Percentiles rank a stretch among this genome's conserved stretches.
Conservation (phyloP, 2,888 invertebrate genomes). For the Orgyia antiqua region DNA sequence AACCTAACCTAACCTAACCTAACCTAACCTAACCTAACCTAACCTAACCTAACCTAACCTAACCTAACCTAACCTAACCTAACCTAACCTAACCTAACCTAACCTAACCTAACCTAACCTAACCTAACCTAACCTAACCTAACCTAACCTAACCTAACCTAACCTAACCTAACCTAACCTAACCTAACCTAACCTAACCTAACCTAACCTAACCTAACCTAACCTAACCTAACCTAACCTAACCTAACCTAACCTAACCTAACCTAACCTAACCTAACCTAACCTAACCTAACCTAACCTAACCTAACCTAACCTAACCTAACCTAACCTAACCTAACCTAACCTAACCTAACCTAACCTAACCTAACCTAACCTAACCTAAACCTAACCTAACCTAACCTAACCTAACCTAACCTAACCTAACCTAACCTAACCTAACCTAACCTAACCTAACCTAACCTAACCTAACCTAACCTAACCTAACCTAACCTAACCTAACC, state of each 20-base stretch:
- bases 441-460: conserved; percentile 14
- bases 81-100: too few species aligned
- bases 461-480: conserved; percentile 13
- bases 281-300: conserved; percentile 22
- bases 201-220: conserved; percentile 22
- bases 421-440: conserved; percentile 18
- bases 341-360: conserved; percentile 16
- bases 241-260: conserved; percentile 23
- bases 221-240: conserved; percentile 16
- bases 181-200: conserved; percentile 2
- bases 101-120: not conserved
- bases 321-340: conserved; percentile 20
- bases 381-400: conserved; percentile 20
- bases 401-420: conserved; percentile 23
- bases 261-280: conserved; percentile 22
- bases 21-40: conserved; percentile 3
- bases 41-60: conserved; percentile 4
- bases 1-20: conserved; percentile 2
- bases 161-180: too few species aligned
- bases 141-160: not conserved
- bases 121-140: not conserved
- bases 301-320: conserved; percentile 24
- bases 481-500: conserved; percentile 19
- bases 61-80: too few species aligned
- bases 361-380: conserved; percentile 17